A percentile compares a stretch with the other conserved stretches of the same genome.
Conservation (phyloP, 1,140 invertebrate species). For the Platyscapa corneri region DNA sequence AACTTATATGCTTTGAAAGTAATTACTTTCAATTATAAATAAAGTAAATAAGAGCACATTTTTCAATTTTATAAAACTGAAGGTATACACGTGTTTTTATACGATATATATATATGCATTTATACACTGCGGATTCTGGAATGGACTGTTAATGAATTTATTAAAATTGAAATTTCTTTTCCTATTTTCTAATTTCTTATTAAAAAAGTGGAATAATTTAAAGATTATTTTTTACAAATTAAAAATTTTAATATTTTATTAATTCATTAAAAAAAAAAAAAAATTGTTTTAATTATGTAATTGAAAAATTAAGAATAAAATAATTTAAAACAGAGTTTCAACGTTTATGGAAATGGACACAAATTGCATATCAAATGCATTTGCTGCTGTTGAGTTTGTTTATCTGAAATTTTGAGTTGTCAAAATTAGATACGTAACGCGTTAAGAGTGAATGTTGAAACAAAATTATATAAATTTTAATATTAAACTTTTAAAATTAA, state of each 20-base stretch:
- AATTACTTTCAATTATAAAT: background rate
- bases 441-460: background rate
- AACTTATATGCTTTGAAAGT: background rate
- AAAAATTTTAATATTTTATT: background rate
- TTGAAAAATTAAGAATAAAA: too few relatives aligned
- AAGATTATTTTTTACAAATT: background rate
- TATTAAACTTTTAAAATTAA: background rate
- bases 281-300: too few relatives aligned
- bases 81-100: background rate
- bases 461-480: background rate
- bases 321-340: too few relatives aligned
- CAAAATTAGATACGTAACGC: constrained; percentile 12
- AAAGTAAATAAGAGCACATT: background rate
- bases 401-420: constrained; percentile 31
- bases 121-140: too few relatives aligned
- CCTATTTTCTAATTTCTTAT: background rate
- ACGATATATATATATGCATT: too few relatives aligned
- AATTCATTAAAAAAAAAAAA: background rate
- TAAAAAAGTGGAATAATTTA: background rate
- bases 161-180: background rate
- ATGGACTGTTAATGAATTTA: background rate
- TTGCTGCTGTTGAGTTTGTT: constrained; percentile 1
- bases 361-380: background rate
- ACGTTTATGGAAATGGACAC: background rate
- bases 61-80: background rate